phyloP scores from a whole-genome alignment of 2,113 vertebrate species.

The Megatriorchis doriae region DNA sequence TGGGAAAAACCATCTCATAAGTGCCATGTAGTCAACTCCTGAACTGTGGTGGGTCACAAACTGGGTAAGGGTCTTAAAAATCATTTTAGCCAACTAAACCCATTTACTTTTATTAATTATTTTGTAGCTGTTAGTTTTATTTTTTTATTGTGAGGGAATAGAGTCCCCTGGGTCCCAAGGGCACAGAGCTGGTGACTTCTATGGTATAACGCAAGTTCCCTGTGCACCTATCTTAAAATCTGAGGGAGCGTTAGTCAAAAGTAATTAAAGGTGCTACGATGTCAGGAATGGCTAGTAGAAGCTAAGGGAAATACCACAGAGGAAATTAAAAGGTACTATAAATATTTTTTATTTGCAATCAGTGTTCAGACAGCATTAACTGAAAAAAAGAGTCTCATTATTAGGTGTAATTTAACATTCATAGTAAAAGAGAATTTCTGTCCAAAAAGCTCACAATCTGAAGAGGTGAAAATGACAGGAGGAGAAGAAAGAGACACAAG shows the following conservation, averaged over 20 bases:
- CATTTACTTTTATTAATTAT: neutral
- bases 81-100: neutral
- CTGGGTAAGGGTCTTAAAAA: neutral
- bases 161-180: neutral
- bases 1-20: neutral
- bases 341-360: slow-evolving; percentile 26
- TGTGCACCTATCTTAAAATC: neutral
- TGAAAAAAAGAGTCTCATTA: neutral
- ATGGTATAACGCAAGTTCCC: neutral
- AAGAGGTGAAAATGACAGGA: neutral
- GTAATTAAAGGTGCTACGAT: neutral
- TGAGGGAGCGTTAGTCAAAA: neutral
- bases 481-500: neutral
- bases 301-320: neutral
- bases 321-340: neutral
- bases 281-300: neutral
- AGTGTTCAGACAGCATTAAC: neutral
- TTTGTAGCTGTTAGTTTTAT: neutral
- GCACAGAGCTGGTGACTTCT: neutral
- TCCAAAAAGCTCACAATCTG: neutral
- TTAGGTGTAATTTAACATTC: neutral
- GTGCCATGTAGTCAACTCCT: neutral
- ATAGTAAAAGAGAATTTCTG: neutral
- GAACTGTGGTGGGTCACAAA: neutral
- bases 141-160: neutral